Conservation (phyloP, 2,113 vertebrate genomes). For the Atlantisia rogersi region DNA sequence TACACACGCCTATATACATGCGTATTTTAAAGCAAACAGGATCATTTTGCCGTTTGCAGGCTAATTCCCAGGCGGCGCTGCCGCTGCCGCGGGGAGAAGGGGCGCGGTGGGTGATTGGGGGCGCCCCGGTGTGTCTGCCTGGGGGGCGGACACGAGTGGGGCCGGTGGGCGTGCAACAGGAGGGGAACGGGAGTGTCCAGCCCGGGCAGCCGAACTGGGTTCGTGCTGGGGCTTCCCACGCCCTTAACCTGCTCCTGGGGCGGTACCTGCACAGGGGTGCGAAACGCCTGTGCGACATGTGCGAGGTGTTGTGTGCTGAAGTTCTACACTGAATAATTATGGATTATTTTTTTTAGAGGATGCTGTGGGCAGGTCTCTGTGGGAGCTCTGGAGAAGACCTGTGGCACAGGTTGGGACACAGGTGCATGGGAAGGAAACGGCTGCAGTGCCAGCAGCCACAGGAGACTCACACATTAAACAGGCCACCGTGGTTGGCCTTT, state of each 20-base stretch:
- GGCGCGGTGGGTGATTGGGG: background rate
- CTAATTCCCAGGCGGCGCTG: background rate
- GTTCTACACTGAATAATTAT: accelerated
- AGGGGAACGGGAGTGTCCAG: background rate
- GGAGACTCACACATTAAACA: background rate
- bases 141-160: background rate
- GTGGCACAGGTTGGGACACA: background rate
- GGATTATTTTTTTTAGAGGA: background rate
- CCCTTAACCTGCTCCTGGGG: background rate
- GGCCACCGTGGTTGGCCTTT: background rate
- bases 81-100: background rate
- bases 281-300: accelerated
- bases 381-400: background rate
- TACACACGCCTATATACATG: accelerated
- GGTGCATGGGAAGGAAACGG: accelerated
- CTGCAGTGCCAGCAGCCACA: background rate
- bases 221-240: accelerated
- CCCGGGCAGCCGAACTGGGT: background rate
- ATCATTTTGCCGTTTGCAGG: background rate
- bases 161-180: background rate
- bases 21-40: background rate
- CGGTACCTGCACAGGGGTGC: accelerated
- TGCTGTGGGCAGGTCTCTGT: background rate
- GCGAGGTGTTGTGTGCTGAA: background rate
- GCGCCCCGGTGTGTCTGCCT: no score